Evolutionary conservation across 2,888 invertebrate genomes (phyloP), one percentile per base, ranked within the genome.

Genomic region (Rhamnusium bicolor): DNA sequence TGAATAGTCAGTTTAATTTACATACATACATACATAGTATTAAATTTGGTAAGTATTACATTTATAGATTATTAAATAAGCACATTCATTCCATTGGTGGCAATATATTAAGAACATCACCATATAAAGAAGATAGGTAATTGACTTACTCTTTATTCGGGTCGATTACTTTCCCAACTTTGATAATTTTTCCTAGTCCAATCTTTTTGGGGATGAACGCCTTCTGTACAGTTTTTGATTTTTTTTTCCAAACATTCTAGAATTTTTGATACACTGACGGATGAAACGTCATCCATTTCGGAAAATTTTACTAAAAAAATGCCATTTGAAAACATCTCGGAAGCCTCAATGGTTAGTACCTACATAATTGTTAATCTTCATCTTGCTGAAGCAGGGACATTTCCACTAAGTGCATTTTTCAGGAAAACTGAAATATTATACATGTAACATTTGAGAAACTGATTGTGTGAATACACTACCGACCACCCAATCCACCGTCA

Each of bases 191-290:
- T 66, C 67, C 74, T 58, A 66, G 32, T 58, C 54, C 61, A 21
- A 29, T 67, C 10, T 49, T 62, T 47, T 51, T 12, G 10, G n/a
- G 60, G 18, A 8, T 12, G 16, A 49, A 56, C n/a, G 60, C 46
- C 40, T 69, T 61, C 56, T 29, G 24, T 62, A 72, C 56, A 4
- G 53, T 65, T 76, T 72, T 74, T 8, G 74, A 69, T 67, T 74
- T 79, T 70, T n/a, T 79, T 72, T 68, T 83, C 80, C 32, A 83
- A 75, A 75, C 77, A 73, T 78, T 82, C 79, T 68, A 79, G 76
- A 70, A 82, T 80, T 77, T 81, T 82, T 61, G 81, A 76, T 14
- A 83, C 82, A 72, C 78, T 81, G 72, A 82, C 79, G 70, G 71
- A 69, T 56, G 77, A 73, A 58, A 73, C 53, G 67, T 77, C 73